Base-by-base conservation (phyloP, 2,888 invertebrate species). In the Agonopterix subpropinquella region DNA sequence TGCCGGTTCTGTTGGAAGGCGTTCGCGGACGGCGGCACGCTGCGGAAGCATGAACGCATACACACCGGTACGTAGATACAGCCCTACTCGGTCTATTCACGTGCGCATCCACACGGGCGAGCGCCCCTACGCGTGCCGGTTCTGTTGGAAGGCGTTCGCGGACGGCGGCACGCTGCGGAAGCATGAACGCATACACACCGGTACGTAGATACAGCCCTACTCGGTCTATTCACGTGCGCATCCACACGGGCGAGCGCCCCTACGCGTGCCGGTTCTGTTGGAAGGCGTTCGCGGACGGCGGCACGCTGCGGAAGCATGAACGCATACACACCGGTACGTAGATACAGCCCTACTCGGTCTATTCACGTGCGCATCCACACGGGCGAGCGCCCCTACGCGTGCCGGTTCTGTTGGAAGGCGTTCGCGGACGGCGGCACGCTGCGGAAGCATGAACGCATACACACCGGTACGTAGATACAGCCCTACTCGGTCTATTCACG, bases 221-320 rank as follows among this genome's bases (percentile, higher is more conserved):
- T 18, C 4, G 2, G 18, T 18, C 18, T n/a, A 96, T 96, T 61
- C 96, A 96, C 77, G 92, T 95, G 46, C 91, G 96, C 44, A 95
- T 96, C 58, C 96, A 96, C 70, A 96, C 96, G 0, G 95, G 93
- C 3, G 96, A 96, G 73, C 88, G 95, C 41, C 96, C 95, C 0
- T 96, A 96, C 65, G 95, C 94, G 0, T 96, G 96, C 69, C 90
- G 94, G 8, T 96, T 93, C 77, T 96, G 96, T 70, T 95, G 95
- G 95, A 96, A 96, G 71, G 95, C 95, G 0, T 96, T 96, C 72
- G 96, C 96, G 0, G 96, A 96, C 73, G 96, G 96, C 41, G 96
- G 96, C 18, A 96, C 96, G 1, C 75, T 96, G 43, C 84, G 96
- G 36, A 96, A 96, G 69, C 96, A 96, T 70, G 96, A 96, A 68